Percentiles rank a stretch among this genome's conserved stretches.
These are phyloP conservation scores for Planiliza haematocheilus DNA, from an alignment of 2,113 vertebrate species.

Conservation along the genomic window DNA sequence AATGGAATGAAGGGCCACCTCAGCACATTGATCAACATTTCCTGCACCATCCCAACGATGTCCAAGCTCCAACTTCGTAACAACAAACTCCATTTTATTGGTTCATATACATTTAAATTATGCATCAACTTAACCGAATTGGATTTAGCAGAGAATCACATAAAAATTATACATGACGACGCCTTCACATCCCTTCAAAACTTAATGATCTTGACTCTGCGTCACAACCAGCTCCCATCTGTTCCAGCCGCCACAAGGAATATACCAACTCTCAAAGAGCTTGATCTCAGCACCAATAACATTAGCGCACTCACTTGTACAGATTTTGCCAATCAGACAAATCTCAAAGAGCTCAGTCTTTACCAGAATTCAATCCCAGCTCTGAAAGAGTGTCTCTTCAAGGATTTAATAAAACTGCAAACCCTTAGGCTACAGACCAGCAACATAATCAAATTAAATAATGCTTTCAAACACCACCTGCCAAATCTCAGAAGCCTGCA, in stretches of 20 bases:
- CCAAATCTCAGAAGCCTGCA: slow-evolving; percentile 62
- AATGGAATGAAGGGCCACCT: slow-evolving; percentile 54
- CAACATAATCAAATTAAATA: slow-evolving; percentile 46
- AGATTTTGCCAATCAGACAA: slow-evolving; percentile 71
- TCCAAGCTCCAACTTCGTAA: slow-evolving; percentile 62
- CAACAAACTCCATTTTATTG: slow-evolving; percentile 72
- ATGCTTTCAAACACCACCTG: slow-evolving; percentile 66
- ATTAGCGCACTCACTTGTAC: slow-evolving; percentile 63
- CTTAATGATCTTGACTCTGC: slow-evolving; percentile 61
- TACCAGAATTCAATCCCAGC: slow-evolving; percentile 64
- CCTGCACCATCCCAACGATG: slow-evolving; percentile 78
- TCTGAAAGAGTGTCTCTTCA: slow-evolving; percentile 70
- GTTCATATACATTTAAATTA: slow-evolving; percentile 45
- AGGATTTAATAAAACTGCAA: slow-evolving; percentile 62
- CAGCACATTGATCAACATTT: slow-evolving; percentile 65
- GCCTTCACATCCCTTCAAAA: slow-evolving; percentile 50
- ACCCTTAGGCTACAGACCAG: slow-evolving; percentile 71
- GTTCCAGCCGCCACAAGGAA: slow-evolving; percentile 58
- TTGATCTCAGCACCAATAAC: slow-evolving; percentile 77
- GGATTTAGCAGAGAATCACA: slow-evolving; percentile 59
- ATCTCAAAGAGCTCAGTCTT: slow-evolving; percentile 67
- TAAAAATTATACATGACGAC: slow-evolving; percentile 17
- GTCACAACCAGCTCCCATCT: slow-evolving; percentile 51
- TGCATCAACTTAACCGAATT: slow-evolving; percentile 71
- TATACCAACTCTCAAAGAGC: slow-evolving; percentile 51